Conservation (phyloP, 2,113 vertebrate species). For the Microcebus murinus region DNA sequence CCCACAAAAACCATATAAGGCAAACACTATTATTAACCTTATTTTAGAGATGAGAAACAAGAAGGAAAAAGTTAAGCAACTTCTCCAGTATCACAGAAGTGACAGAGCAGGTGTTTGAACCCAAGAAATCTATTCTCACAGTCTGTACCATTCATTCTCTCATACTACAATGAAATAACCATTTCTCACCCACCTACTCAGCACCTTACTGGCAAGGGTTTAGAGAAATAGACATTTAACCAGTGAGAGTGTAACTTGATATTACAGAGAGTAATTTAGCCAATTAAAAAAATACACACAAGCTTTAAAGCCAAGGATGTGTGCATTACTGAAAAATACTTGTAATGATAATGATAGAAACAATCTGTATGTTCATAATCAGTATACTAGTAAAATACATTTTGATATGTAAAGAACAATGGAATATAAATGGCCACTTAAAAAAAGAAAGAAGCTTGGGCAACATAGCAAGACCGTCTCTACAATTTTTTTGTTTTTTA, state of each 20-base stretch:
- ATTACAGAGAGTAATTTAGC: background rate
- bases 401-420: background rate
- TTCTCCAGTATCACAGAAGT: background rate
- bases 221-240: background rate
- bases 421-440: background rate
- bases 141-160: background rate
- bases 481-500: too few species aligned
- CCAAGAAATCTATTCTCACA: background rate
- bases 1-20: background rate
- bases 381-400: background rate
- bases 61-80: background rate
- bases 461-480: too few species aligned
- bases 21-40: background rate
- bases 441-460: background rate
- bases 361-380: background rate
- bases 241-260: background rate
- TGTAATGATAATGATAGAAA: conserved; percentile 7
- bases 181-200: conserved; percentile 16
- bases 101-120: background rate
- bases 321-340: background rate
- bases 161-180: conserved; percentile 24
- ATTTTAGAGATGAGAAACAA: conserved; percentile 36
- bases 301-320: background rate
- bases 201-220: background rate
- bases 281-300: background rate